These are phyloP conservation scores for Callopanchax toddi DNA, from an alignment of 2,113 vertebrate genomes.

Conservation along the genomic window DNA sequence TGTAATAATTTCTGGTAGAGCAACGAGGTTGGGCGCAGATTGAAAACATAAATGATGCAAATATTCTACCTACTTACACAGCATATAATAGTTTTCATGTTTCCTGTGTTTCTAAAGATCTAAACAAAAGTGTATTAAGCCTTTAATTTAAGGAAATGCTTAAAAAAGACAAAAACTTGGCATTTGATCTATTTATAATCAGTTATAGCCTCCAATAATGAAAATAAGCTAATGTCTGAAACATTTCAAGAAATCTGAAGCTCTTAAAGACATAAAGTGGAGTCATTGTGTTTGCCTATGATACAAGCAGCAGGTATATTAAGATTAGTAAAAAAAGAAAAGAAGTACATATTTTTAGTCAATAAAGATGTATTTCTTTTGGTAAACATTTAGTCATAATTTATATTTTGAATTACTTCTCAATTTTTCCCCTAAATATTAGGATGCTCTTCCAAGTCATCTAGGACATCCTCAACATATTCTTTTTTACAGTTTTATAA, in stretches of 20 bases:
- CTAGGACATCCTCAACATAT: no score
- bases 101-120: neutral
- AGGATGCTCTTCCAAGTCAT: no score
- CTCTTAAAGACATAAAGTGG: neutral
- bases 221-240: neutral
- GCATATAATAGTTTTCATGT: conserved; percentile 20
- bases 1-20: conserved; percentile 2
- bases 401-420: conserved; percentile 17
- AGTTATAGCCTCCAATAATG: neutral
- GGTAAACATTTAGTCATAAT: neutral
- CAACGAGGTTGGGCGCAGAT: neutral
- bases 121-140: no score
- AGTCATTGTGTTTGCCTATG: neutral
- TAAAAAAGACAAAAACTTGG: no score
- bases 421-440: no score
- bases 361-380: no score
- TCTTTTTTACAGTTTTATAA: no score
- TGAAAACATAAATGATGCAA: conserved; percentile 9
- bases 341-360: no score
- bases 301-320: neutral
- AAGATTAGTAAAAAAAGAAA: neutral
- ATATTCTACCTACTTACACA: conserved; percentile 7
- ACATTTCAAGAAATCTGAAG: neutral
- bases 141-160: no score
- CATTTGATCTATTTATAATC: neutral